Evolutionary conservation across 2,113 vertebrate species (phyloP).

Genomic region (Capricornis sumatraensis): DNA sequence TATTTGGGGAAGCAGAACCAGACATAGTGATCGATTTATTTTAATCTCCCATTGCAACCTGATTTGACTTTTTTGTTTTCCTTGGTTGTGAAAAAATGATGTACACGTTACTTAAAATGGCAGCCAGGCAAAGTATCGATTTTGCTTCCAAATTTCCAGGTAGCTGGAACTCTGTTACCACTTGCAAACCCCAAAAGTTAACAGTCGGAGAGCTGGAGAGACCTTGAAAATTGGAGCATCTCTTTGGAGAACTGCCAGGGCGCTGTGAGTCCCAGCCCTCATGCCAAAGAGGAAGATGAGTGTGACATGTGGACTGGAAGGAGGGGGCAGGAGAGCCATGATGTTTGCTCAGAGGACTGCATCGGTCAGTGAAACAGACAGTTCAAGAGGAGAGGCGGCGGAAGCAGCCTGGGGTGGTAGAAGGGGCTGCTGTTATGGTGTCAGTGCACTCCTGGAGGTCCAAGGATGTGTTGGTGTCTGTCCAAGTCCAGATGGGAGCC

Average conservation of each 20-base stretch:
- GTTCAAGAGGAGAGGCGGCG: neutral
- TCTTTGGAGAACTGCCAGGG: neutral
- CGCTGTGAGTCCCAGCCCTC: neutral
- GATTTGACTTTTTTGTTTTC: neutral
- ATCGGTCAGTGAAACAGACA: neutral
- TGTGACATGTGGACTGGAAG: accelerated
- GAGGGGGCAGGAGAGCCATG: neutral
- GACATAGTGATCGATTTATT: neutral
- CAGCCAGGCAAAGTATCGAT: neutral
- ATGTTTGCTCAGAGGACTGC: neutral
- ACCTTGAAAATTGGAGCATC: neutral
- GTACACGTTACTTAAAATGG: neutral
- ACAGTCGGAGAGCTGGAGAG: neutral
- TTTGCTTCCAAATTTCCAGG: neutral
- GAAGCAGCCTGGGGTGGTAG: neutral
- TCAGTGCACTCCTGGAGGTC: neutral
- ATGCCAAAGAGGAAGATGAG: neutral
- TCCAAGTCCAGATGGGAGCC: neutral
- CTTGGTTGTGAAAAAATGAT: neutral
- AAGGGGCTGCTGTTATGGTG: no score
- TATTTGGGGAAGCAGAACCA: neutral
- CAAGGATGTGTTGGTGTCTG: neutral
- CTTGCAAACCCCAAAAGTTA: neutral
- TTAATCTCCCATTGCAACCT: neutral
- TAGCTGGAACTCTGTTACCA: neutral